Evolutionary conservation across 2,888 invertebrate species (phyloP).

Genomic region (Sinelater perroti): DNA sequence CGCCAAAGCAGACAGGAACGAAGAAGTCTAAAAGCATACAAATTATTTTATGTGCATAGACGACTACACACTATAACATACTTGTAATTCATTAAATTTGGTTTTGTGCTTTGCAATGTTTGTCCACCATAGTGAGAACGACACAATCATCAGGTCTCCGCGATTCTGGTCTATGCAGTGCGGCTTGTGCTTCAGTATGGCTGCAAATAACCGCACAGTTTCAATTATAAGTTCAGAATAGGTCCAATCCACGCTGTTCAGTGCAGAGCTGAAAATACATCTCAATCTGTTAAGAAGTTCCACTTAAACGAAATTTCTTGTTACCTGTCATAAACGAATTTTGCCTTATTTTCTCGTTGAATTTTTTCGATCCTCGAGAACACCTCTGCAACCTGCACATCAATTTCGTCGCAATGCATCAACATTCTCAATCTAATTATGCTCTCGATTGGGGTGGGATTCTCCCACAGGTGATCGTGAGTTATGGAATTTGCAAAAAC

Average conservation of each 20-base stretch:
- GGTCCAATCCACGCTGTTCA: not conserved
- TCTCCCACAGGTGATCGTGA: slow-evolving; percentile 45
- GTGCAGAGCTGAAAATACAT: not conserved
- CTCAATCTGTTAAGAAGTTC: too few relatives aligned
- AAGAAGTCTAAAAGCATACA: slow-evolving; percentile 14
- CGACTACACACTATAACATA: slow-evolving; percentile 52
- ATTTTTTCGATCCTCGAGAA: slow-evolving; percentile 49
- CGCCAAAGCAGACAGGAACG: slow-evolving; percentile 63
- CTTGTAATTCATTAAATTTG: slow-evolving; percentile 65
- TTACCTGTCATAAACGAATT: slow-evolving; percentile 47
- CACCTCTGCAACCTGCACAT: slow-evolving; percentile 55
- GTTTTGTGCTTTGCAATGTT: slow-evolving; percentile 61
- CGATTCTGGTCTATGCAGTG: slow-evolving; percentile 58
- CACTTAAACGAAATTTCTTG: not conserved
- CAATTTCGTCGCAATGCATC: slow-evolving; percentile 51
- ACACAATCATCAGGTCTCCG: slow-evolving; percentile 81
- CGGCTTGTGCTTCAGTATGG: slow-evolving; percentile 52
- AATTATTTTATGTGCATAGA: not conserved
- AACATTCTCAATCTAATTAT: slow-evolving; percentile 49
- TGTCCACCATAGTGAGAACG: slow-evolving; percentile 72
- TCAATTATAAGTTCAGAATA: slow-evolving; percentile 6
- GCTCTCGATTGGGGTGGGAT: slow-evolving; percentile 44
- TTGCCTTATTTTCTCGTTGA: slow-evolving; percentile 45
- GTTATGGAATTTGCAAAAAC: slow-evolving; percentile 49
- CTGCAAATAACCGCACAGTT: slow-evolving; percentile 47